A percentile compares a stretch with the other conserved stretches of the same genome.
Evolutionary conservation across 2,113 vertebrate species (phyloP).

Genomic region (Scartelaos histophorus): DNA sequence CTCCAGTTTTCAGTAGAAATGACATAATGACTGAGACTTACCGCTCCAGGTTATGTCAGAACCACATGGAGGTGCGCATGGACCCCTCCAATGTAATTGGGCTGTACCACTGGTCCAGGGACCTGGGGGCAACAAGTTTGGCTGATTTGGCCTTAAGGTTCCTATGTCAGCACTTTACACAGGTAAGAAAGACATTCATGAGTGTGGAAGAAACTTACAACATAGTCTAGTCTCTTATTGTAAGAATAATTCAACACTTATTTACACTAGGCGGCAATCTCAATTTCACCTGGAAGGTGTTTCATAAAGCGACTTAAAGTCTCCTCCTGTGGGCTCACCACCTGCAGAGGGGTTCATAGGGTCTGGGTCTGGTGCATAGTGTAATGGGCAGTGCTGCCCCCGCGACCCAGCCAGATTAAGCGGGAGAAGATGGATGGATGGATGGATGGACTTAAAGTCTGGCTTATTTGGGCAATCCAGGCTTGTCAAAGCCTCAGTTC

Average conservation of each 20-base stretch:
- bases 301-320: no score
- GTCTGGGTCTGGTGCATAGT: no score
- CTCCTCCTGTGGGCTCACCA: no score
- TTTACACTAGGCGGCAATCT: not conserved
- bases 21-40: not conserved
- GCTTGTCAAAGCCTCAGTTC: no score
- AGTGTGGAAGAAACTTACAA: not conserved
- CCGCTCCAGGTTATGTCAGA: constrained; percentile 76
- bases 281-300: not conserved
- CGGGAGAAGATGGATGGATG: no score
- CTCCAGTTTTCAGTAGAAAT: no score
- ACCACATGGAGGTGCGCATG: constrained; percentile 87
- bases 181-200: constrained; percentile 22
- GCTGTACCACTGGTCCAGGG: constrained; percentile 86
- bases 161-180: constrained; percentile 84
- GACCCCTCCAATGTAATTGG: constrained; percentile 90
- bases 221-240: no score
- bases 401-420: no score
- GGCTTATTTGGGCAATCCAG: no score
- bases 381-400: no score
- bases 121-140: constrained; percentile 83
- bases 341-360: no score
- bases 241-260: not conserved
- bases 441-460: no score
- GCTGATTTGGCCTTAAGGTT: constrained; percentile 80